Percentiles rank a stretch among this genome's conserved stretches.
Evolutionary conservation across 2,888 invertebrate species (phyloP).

Genomic region (Actias luna): DNA sequence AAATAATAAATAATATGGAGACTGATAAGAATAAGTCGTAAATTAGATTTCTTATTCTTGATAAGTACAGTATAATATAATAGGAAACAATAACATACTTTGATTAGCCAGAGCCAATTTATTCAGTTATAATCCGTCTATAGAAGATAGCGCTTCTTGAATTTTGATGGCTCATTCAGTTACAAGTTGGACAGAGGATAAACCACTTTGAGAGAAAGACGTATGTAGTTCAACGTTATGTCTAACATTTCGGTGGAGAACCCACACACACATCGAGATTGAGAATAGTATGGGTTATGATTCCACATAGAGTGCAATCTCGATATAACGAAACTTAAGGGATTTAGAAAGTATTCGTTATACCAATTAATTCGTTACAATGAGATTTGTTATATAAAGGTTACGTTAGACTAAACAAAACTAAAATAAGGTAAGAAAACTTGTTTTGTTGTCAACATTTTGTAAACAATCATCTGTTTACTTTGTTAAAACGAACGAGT

Average conservation of each 20-base stretch:
- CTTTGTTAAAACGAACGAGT: too few species aligned
- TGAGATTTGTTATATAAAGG: too few species aligned
- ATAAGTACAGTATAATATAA: not conserved
- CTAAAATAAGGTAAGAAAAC: too few species aligned
- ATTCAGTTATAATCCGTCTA: not conserved
- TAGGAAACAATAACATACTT: not conserved
- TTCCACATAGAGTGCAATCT: too few species aligned
- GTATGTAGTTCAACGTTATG: too few species aligned
- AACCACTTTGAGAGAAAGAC: slow-evolving; percentile 9
- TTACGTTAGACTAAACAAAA: too few species aligned
- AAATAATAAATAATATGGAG: too few species aligned
- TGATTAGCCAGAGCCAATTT: not conserved
- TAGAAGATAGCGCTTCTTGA: slow-evolving; percentile 17
- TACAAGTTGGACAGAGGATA: slow-evolving; percentile 18
- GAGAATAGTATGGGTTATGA: not conserved
- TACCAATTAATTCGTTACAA: too few species aligned
- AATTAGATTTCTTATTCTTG: not conserved
- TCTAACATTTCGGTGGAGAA: not conserved
- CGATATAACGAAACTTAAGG: too few species aligned
- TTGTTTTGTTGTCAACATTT: too few species aligned
- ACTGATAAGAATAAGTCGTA: not conserved
- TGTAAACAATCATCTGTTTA: too few species aligned
- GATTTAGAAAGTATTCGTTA: too few species aligned
- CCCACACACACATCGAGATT: not conserved
- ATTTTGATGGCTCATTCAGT: slow-evolving; percentile 29